Base-by-base conservation (phyloP, 2,888 invertebrate species). In the Tribolium freemani region DNA sequence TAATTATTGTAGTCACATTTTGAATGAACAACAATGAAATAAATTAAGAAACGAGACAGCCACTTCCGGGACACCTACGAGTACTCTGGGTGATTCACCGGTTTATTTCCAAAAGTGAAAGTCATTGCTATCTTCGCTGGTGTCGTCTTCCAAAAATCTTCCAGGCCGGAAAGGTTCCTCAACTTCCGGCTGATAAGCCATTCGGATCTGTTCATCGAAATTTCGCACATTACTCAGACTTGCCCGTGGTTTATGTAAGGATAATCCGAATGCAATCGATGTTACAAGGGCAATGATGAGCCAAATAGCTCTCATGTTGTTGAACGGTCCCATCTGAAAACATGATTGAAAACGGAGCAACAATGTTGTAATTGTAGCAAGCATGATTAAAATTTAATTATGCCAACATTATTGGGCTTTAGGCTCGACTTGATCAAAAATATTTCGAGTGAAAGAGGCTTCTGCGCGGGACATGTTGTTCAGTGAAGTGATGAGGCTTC, bases 161-260 rank as follows among this genome's bases (percentile, higher is more conserved):
- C 71, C 56, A 5, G 71, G 54, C 9, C 61, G 60, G 26, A 61
- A 46, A 6, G 60, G n/a, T 53, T 71, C 71, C 11, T 71, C 71
- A 6, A n/a, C 13, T 60, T 71, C 71, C 60, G 71, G 71, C 31
- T 71, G 60, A 38, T 67, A 67, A 5, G 71, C 71, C 4, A 53
- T 16, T 45, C 16, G 31, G 4, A 71, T 57, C 67, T 71, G 71
- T 31, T 60, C 60, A 16, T 71, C 71, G 26, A 71, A 71, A 61
- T 60, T 67, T 26, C 44, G 54, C 5, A 71, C 71, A 31, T 67
- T 57, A n/a, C 45, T 45, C n/a, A 71, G 30, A 20, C 71, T 51
- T 0, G 51, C 53, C n/a, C 30, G 9, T 6, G 51, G 61, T 11
- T 69, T 54, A n/a, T 46, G 46, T 20, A 48, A 20, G 54, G 70